These are phyloP conservation scores for Cryptophagus acutangulus DNA, from an alignment of 2,888 invertebrate species.

Conservation along the genomic window DNA sequence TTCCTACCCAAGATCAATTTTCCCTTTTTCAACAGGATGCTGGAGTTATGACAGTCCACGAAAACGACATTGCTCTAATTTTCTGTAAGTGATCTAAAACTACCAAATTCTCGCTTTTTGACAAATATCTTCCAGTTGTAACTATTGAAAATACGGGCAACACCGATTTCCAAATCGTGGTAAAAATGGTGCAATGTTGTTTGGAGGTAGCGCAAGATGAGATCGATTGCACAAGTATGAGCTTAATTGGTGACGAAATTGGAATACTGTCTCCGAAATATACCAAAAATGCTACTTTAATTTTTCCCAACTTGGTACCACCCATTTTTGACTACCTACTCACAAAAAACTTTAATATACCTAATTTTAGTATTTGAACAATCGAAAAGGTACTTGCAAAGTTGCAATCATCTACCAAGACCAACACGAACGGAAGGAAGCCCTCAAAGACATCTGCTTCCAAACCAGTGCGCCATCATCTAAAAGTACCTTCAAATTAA, in stretches of 20 bases:
- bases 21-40: too few relatives aligned
- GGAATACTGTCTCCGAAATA: constrained; percentile 33
- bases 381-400: constrained; percentile 32
- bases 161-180: constrained; percentile 3
- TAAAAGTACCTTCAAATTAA: constrained; percentile 1
- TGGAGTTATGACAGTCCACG: constrained; percentile 15
- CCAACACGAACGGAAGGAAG: constrained; percentile 19
- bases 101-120: constrained; percentile 7
- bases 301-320: constrained; percentile 44
- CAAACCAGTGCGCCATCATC: constrained; percentile 19
- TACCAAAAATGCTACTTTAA: constrained; percentile 40
- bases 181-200: constrained; percentile 35
- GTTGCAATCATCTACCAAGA: constrained; percentile 27
- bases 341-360: not conserved
- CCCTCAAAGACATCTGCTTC: constrained; percentile 24
- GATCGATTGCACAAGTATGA: constrained; percentile 38
- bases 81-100: constrained; percentile 17
- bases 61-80: constrained; percentile 21
- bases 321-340: not conserved
- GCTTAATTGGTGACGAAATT: constrained; percentile 43
- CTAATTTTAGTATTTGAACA: constrained; percentile 30
- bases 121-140: constrained; percentile 13
- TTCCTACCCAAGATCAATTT: too few relatives aligned
- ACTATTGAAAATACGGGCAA: constrained; percentile 11
- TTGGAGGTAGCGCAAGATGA: constrained; percentile 33